Conservation (phyloP, 2,113 vertebrate species). For the Odontophorus gujanensis region DNA sequence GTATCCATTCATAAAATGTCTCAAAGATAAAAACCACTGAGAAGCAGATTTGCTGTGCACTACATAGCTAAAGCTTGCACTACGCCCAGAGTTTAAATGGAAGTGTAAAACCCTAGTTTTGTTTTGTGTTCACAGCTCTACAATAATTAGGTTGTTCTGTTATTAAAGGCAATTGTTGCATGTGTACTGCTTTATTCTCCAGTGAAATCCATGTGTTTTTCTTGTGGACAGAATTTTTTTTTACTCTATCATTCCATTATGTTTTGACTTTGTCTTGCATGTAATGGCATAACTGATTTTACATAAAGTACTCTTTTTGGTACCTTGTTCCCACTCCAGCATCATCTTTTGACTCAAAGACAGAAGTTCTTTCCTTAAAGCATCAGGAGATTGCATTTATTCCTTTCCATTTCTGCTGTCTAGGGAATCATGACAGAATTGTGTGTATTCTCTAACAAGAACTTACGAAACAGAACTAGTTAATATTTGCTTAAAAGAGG, state of each 20-base stretch:
- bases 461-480: not conserved
- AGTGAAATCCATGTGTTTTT: not conserved
- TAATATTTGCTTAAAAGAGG: not conserved
- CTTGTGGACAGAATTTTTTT: not conserved
- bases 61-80: not conserved
- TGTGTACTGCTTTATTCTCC: not conserved
- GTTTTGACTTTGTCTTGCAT: not conserved
- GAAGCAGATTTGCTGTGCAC: not conserved
- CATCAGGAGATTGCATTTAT: not conserved
- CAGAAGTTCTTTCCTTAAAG: not conserved
- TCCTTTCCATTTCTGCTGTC: not conserved
- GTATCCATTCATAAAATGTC: not conserved
- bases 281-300: not conserved
- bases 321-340: not conserved
- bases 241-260: not conserved
- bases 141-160: fast-evolving
- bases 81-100: not conserved
- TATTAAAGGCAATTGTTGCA: not conserved
- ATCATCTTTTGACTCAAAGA: not conserved
- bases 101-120: not conserved
- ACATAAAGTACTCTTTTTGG: not conserved
- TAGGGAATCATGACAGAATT: not conserved
- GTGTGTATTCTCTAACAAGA: not conserved
- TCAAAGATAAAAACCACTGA: not conserved
- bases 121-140: not conserved